Percentiles rank a stretch among this genome's conserved stretches.
These are phyloP conservation scores for Lepidochitona cinerea DNA, from an alignment of 2,888 invertebrate genomes.

Conservation along the genomic window DNA sequence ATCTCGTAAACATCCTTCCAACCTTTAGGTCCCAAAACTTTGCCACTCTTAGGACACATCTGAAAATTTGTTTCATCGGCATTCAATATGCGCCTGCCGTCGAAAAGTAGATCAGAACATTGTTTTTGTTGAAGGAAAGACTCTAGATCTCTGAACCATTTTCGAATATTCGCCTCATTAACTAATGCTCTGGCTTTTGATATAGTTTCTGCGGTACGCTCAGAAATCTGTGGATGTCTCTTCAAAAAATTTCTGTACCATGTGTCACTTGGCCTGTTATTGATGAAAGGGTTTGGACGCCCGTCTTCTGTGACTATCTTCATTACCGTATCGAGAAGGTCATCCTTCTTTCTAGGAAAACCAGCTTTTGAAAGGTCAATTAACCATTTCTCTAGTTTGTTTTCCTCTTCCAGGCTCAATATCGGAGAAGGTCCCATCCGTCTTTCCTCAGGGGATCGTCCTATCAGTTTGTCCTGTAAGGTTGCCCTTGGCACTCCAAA, in stretches of 20 bases:
- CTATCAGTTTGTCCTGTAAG: too few relatives aligned
- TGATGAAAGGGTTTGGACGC: constrained; percentile 15
- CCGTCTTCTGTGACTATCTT: constrained; percentile 9
- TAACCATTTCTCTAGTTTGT: too few relatives aligned
- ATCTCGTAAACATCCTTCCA: constrained; percentile 8
- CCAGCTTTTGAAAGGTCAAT: too few relatives aligned
- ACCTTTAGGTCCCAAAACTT: constrained; percentile 2
- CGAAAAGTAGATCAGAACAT: constrained; percentile 1
- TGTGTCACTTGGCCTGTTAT: constrained; percentile 20
- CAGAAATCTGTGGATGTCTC: constrained; percentile 6
- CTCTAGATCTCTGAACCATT: constrained; percentile 14
- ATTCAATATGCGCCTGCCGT: constrained; percentile 13
- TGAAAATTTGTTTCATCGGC: constrained; percentile 19
- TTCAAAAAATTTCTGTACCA: constrained; percentile 21
- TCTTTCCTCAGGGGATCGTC: too few relatives aligned
- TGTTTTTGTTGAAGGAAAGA: constrained; percentile 13
- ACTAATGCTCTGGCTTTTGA: constrained; percentile 18
- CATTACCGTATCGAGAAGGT: constrained; percentile 15
- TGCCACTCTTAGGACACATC: constrained; percentile 12
- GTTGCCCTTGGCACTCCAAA: too few relatives aligned
- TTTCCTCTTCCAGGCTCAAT: too few relatives aligned
- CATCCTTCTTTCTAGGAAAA: too few relatives aligned
- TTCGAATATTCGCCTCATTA: constrained; percentile 13
- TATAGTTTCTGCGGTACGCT: constrained; percentile 8
- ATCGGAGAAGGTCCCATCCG: too few relatives aligned